Percentiles rank a stretch among this genome's conserved stretches.
phyloP scores from a whole-genome alignment of 2,113 vertebrate genomes.

The Heterotis niloticus region DNA sequence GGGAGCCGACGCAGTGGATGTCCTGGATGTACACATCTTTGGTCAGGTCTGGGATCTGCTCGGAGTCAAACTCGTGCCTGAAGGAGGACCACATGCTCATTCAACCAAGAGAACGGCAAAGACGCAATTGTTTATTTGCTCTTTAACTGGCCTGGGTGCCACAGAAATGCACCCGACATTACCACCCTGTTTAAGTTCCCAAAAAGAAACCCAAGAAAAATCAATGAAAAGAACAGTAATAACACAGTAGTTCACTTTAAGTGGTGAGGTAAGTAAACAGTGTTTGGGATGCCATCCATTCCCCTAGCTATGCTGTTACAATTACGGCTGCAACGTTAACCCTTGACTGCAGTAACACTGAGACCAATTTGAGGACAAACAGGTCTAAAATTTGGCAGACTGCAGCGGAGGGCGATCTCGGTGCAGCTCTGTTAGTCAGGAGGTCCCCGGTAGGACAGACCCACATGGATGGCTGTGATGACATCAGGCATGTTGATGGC shows the following conservation, averaged over 20 bases:
- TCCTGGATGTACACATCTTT: constrained; percentile 97
- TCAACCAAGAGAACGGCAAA: background rate
- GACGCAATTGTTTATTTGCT: too few relatives aligned
- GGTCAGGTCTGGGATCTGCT: constrained; percentile 97
- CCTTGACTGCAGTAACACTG: background rate
- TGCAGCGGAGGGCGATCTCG: background rate
- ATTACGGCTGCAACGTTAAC: background rate
- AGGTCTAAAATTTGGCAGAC: constrained; percentile 9
- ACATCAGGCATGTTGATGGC: background rate
- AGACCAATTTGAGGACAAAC: constrained; percentile 12
- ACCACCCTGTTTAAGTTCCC: too few relatives aligned
- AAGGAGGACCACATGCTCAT: background rate
- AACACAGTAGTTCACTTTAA: background rate
- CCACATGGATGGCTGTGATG: background rate
- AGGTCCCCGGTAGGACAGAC: background rate
- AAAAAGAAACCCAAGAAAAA: too few relatives aligned
- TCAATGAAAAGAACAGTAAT: background rate
- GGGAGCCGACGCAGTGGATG: constrained; percentile 95
- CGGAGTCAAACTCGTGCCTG: constrained; percentile 96
- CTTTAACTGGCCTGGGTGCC: too few relatives aligned
- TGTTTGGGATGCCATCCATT: background rate
- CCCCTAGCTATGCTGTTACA: background rate
- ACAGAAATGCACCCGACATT: too few relatives aligned
- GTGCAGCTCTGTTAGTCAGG: constrained; percentile 1
- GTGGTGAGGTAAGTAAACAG: background rate